These are phyloP conservation scores for Amblyjoppa proteus DNA, from an alignment of 2,888 invertebrate genomes.

Conservation along the genomic window DNA sequence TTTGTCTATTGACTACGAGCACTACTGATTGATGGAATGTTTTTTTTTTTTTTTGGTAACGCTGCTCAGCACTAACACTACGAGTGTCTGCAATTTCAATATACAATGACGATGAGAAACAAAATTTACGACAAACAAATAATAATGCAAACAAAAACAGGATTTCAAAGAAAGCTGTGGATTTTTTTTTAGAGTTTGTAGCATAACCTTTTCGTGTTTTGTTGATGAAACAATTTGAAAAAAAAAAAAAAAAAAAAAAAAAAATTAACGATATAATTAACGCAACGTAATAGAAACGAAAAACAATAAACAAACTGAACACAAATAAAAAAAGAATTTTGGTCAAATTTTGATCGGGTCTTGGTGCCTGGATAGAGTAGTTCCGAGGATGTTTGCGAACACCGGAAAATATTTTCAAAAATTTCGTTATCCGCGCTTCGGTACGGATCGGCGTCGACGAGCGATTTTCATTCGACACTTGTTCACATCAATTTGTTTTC, in stretches of 20 bases:
- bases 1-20: slow-evolving; percentile 44
- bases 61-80: slow-evolving; percentile 55
- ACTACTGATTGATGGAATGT: slow-evolving; percentile 44
- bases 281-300: slow-evolving; percentile 44
- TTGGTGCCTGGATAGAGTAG: slow-evolving; percentile 84
- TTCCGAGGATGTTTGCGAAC: slow-evolving; percentile 73
- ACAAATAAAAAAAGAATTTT: slow-evolving; percentile 61
- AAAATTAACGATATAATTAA: slow-evolving; percentile 29
- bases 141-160: slow-evolving; percentile 59
- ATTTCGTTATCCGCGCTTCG: slow-evolving; percentile 13
- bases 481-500: background rate
- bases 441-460: slow-evolving; percentile 21
- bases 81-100: slow-evolving; percentile 60
- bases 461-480: slow-evolving; percentile 19
- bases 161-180: slow-evolving; percentile 52
- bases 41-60: slow-evolving; percentile 48
- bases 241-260: slow-evolving; percentile 32
- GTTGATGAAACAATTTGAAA: slow-evolving; percentile 28
- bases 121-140: slow-evolving; percentile 44
- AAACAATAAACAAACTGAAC: slow-evolving; percentile 43
- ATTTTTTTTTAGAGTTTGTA: slow-evolving; percentile 66
- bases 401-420: slow-evolving; percentile 7
- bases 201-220: slow-evolving; percentile 39
- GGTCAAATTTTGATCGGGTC: slow-evolving; percentile 76
- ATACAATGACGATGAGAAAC: slow-evolving; percentile 37